A percentile compares a stretch with the other conserved stretches of the same genome.
Evolutionary conservation across 2,888 invertebrate genomes (phyloP).

Genomic region (Agriopis aurantiaria): DNA sequence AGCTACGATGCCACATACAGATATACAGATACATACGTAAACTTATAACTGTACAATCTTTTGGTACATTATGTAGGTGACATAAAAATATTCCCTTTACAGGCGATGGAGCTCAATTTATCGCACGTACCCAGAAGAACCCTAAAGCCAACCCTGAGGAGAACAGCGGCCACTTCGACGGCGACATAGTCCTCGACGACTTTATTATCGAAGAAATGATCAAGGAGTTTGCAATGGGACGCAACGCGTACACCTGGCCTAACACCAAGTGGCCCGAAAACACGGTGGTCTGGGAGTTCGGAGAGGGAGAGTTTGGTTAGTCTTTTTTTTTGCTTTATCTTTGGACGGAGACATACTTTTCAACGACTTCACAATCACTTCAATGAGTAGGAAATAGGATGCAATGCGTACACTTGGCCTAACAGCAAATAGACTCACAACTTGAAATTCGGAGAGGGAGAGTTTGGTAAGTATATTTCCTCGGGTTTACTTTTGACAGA

Average conservation of each 20-base stretch:
- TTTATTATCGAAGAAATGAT: conserved; percentile 69
- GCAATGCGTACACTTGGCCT: neutral
- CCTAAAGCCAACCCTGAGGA: conserved; percentile 69
- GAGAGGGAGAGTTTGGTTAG: conserved; percentile 64
- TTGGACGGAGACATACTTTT: neutral
- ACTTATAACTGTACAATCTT: no score
- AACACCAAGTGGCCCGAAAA: conserved; percentile 74
- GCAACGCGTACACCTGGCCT: conserved; percentile 72
- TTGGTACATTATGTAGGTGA: no score
- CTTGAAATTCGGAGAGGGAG: neutral
- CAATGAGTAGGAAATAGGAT: neutral
- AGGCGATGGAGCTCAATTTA: conserved; percentile 59
- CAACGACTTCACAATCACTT: no score
- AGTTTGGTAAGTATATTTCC: no score
- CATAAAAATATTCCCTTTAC: conserved; percentile 2
- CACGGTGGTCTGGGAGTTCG: conserved; percentile 73
- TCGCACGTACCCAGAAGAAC: conserved; percentile 48
- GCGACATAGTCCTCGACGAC: conserved; percentile 77
- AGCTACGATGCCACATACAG: no score
- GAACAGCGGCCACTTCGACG: conserved; percentile 74
- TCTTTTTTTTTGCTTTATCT: neutral
- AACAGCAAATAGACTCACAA: neutral
- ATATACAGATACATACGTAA: no score
- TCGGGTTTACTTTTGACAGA: no score
- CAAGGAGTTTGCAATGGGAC: conserved; percentile 65